Percentiles rank a stretch among this genome's conserved stretches.
These are phyloP conservation scores for Lydus trimaculatus DNA, from an alignment of 2,888 invertebrate genomes.

Conservation along the genomic window DNA sequence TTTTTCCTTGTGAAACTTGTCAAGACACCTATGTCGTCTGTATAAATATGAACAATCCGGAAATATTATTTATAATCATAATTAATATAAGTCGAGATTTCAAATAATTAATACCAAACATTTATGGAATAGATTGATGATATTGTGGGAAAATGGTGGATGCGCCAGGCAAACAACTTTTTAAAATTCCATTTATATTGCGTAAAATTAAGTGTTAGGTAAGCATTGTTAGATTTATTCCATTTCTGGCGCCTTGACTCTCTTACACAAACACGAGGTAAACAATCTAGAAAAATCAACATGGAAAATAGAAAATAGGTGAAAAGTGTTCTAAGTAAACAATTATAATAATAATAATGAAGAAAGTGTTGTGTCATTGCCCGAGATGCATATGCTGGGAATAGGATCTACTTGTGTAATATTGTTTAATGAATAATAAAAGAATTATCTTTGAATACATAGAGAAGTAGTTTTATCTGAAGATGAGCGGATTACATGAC, in stretches of 20 bases:
- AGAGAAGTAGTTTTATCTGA: background rate
- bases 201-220: background rate
- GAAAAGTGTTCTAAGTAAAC: background rate
- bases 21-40: background rate
- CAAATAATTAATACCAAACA: background rate
- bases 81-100: background rate
- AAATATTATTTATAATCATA: background rate
- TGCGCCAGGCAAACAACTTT: slow-evolving; percentile 1
- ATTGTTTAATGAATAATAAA: background rate
- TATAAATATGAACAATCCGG: background rate
- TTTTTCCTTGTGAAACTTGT: background rate
- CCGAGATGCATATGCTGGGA: background rate
- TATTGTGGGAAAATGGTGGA: background rate
- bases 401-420: slow-evolving; percentile 1
- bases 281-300: slow-evolving; percentile 5
- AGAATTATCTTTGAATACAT: background rate
- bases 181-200: background rate
- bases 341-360: no score
- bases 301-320: slow-evolving; percentile 2
- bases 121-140: background rate
- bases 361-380: background rate
- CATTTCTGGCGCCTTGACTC: background rate
- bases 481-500: slow-evolving; percentile 31
- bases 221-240: background rate
- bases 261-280: background rate